phyloP scores from a whole-genome alignment of 2,113 vertebrate species.

The Maccullochella peelii region DNA sequence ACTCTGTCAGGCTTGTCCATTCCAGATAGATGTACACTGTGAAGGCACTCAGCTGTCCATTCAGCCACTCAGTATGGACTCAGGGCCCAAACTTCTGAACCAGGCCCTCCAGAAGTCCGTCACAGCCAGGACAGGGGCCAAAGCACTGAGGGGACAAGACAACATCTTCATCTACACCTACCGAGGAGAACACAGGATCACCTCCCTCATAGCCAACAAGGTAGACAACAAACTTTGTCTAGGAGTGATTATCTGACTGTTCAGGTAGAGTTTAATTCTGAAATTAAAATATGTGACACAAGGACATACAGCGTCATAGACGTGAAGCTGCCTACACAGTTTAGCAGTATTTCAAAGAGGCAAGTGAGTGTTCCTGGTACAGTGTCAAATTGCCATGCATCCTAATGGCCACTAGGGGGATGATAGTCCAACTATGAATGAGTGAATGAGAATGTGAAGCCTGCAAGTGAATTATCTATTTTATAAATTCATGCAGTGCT shows the following conservation, averaged over 20 bases:
- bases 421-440: background rate
- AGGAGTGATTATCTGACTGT: background rate
- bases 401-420: background rate
- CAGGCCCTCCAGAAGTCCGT: slow-evolving; percentile 88
- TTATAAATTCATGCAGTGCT: background rate
- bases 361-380: too few relatives aligned
- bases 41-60: slow-evolving; percentile 86
- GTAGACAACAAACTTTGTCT: slow-evolving; percentile 70
- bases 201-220: slow-evolving; percentile 92
- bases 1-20: slow-evolving; percentile 89
- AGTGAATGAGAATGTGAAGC: background rate
- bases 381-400: background rate
- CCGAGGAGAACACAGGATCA: slow-evolving; percentile 86
- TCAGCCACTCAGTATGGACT: slow-evolving; percentile 84
- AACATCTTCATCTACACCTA: slow-evolving; percentile 86
- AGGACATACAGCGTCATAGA: background rate
- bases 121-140: slow-evolving; percentile 82
- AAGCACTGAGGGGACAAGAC: slow-evolving; percentile 85
- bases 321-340: background rate
- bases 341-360: background rate
- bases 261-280: background rate
- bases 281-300: background rate
- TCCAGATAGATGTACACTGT: slow-evolving; percentile 86
- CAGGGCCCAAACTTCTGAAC: slow-evolving; percentile 86
- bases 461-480: background rate